Conservation (phyloP, 2,797 vertebrate genomes). For the Sebastes oblongus region DNA sequence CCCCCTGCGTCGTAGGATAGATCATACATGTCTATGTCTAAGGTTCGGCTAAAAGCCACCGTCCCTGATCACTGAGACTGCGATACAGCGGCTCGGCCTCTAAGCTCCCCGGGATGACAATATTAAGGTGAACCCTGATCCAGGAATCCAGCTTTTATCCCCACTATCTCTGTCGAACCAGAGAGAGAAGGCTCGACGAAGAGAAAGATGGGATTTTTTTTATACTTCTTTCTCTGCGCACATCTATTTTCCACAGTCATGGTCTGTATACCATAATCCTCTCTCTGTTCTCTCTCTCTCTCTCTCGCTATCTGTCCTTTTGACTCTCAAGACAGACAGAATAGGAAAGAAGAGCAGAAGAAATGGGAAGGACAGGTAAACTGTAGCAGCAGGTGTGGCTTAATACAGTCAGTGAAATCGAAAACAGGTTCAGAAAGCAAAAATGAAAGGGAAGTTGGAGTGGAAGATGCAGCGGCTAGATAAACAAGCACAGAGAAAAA, state of each 20-base stretch:
- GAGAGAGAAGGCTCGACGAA: conserved; percentile 35
- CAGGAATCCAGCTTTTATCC: conserved; percentile 62
- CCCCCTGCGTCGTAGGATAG: background rate
- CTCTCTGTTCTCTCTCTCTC: conserved; percentile 26
- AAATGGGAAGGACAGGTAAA: conserved; percentile 18
- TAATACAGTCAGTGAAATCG: conserved; percentile 2
- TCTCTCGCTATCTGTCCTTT: conserved; percentile 39
- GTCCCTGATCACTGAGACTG: conserved; percentile 30
- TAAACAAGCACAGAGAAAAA: background rate
- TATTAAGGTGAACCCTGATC: conserved; percentile 62
- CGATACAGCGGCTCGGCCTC: conserved; percentile 34
- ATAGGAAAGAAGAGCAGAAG: background rate
- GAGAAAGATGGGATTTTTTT: conserved; percentile 49
- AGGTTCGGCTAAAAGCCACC: conserved; percentile 43
- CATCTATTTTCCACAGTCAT: conserved; percentile 64
- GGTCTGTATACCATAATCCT: conserved; percentile 63
- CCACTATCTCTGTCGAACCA: conserved; percentile 57
- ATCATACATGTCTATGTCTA: conserved; percentile 34
- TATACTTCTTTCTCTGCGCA: conserved; percentile 44
- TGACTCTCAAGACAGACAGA: conserved; percentile 38
- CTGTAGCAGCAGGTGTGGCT: conserved; percentile 12
- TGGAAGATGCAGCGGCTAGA: too few relatives aligned
- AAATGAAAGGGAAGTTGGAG: background rate
- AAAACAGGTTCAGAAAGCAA: conserved; percentile 4
- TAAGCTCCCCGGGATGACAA: conserved; percentile 59